Percentiles rank a stretch among this genome's conserved stretches.
Conservation (phyloP, 2,113 vertebrate species). For the Brachionichthys hirsutus region DNA sequence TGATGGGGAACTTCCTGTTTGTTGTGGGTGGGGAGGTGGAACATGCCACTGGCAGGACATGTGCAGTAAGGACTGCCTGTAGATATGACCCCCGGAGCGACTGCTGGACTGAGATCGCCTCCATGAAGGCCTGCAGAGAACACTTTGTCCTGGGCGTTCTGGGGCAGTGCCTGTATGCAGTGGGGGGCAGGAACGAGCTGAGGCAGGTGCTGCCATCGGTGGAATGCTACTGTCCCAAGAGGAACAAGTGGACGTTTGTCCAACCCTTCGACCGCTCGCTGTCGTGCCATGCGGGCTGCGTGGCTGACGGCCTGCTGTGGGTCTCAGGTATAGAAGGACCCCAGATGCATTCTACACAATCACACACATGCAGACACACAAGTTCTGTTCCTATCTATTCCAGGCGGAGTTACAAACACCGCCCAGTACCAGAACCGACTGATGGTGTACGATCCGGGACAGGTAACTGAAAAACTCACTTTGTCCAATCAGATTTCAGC, state of each 20-base stretch:
- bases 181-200: constrained; percentile 92
- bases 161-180: constrained; percentile 89
- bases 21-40: constrained; percentile 94
- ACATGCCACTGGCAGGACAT: constrained; percentile 86
- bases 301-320: constrained; percentile 95
- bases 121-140: constrained; percentile 96
- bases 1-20: constrained; percentile 95
- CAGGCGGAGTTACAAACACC: constrained; percentile 97
- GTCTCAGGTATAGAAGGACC: constrained; percentile 86
- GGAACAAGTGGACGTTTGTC: constrained; percentile 96
- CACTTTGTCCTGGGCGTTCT: constrained; percentile 92
- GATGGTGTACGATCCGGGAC: constrained; percentile 95
- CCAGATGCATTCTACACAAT: neutral
- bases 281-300: constrained; percentile 93
- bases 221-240: constrained; percentile 94
- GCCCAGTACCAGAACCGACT: constrained; percentile 97
- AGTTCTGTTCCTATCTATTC: constrained; percentile 43
- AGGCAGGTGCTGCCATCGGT: constrained; percentile 94
- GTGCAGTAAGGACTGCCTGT: constrained; percentile 90
- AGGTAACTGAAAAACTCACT: constrained; percentile 74
- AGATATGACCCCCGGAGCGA: constrained; percentile 91
- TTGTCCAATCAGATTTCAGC: too few species aligned
- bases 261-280: constrained; percentile 95
- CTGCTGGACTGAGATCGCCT: constrained; percentile 91
- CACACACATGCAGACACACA: neutral